Base-by-base conservation (phyloP, 2,888 invertebrate species). In the Shargacucullia verbasci region DNA sequence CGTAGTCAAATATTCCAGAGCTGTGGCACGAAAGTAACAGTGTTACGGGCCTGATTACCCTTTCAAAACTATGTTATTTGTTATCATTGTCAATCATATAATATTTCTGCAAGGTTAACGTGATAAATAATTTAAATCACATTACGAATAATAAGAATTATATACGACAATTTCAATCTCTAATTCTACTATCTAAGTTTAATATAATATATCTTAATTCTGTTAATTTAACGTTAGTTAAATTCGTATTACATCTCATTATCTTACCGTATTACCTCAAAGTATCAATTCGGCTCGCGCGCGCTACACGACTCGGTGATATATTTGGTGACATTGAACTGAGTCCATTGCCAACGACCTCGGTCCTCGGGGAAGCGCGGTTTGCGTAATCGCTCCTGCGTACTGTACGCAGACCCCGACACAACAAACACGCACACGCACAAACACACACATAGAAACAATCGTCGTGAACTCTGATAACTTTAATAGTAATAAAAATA, bases 271-370 rank as follows among this genome's bases (percentile, higher is more conserved):
- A 41, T 45, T 43, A 31, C 27, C 5, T 33, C 39, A 13, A 83
- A 91, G 87, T 88, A 87, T 84, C 89, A 90, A 90, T 76, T 53
- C 14, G 10, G 38, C 10, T 29, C 67, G 70, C 46, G 60, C 84
- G 76, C 43, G 55, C 74, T 80, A 78, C 55, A 77, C 66, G 40
- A 76, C 82, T 80, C 86, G 87, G 91, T 92, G 93, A 94, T 92
- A 93, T 92, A 93, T 94, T 94, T 94, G 93, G 94, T 94, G 94
- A 94, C 94, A 94, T 94, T 94, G 94, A 94, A 94, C 94, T 74
- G 91, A 81, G 90, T 89, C 93, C 94, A 94, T 94, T 94, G 94
- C 92, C 94, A 94, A 93, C 91, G 94, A 94, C 94, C 93, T 93
- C 92, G 80, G 86, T 91, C 88, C 90, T 91, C 89, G 88, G 92